Evolutionary conservation across 1,140 invertebrate genomes (phyloP).

Genomic region (Oppia nitens): DNA sequence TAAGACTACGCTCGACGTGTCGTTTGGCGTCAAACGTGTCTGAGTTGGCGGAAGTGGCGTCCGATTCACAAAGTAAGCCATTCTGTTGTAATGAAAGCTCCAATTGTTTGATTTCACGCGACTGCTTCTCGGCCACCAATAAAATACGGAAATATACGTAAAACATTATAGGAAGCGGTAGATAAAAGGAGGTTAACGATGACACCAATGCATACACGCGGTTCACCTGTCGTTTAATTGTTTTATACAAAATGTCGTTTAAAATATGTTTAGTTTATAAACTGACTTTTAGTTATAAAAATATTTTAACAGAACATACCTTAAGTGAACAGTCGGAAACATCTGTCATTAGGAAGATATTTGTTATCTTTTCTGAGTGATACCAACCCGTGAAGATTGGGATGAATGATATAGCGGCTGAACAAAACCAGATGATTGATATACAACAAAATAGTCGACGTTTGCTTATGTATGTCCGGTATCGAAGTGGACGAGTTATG

Average conservation of each 20-base stretch:
- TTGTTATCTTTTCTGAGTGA: conserved; percentile 31
- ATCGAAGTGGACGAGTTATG: conserved; percentile 74
- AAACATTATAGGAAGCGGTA: conserved; percentile 73
- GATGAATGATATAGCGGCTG: conserved; percentile 70
- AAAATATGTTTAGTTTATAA: no score
- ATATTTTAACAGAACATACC: neutral
- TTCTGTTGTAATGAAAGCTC: conserved; percentile 22
- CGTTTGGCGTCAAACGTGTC: conserved; percentile 18
- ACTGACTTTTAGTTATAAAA: no score
- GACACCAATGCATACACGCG: conserved; percentile 54
- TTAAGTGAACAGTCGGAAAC: conserved; percentile 14
- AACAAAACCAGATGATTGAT: conserved; percentile 68
- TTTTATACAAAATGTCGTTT: no score
- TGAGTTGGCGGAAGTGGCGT: neutral
- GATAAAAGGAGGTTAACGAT: conserved; percentile 72
- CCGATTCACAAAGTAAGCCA: neutral
- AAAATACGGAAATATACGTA: conserved; percentile 80
- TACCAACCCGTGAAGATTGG: conserved; percentile 76
- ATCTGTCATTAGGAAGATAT: conserved; percentile 29
- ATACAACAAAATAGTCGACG: conserved; percentile 66
- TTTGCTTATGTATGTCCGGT: conserved; percentile 68
- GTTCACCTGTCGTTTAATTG: conserved; percentile 38
- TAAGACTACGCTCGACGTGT: conserved; percentile 20
- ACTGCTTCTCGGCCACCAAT: conserved; percentile 24
- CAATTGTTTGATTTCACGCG: conserved; percentile 24